Evolutionary conservation across 2,888 invertebrate genomes (phyloP).

Genomic region (Cosmopolites sordidus): DNA sequence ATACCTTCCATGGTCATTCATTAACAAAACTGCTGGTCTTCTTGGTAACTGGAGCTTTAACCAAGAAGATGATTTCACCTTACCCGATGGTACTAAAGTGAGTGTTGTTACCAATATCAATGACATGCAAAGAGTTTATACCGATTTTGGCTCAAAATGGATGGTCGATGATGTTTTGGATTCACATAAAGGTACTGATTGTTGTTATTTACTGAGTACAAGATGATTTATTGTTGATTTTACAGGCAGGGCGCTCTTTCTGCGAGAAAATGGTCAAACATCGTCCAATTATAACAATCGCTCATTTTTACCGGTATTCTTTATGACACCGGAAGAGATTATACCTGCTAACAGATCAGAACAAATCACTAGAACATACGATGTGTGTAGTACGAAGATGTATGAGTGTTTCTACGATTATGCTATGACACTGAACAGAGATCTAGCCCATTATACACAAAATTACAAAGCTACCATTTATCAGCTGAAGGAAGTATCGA

Average conservation of each 20-base stretch:
- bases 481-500: constrained; percentile 46
- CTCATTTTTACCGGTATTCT: constrained; percentile 71
- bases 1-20: constrained; percentile 82
- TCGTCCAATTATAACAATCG: constrained; percentile 78
- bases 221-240: neutral
- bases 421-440: constrained; percentile 76
- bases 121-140: constrained; percentile 70
- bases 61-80: constrained; percentile 72
- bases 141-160: constrained; percentile 78
- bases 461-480: constrained; percentile 67
- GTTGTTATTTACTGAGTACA: neutral
- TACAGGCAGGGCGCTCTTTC: constrained; percentile 62
- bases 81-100: constrained; percentile 64
- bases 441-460: constrained; percentile 81
- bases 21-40: constrained; percentile 84
- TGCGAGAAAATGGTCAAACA: constrained; percentile 72
- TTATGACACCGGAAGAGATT: constrained; percentile 65
- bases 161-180: constrained; percentile 75
- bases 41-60: constrained; percentile 91
- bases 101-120: constrained; percentile 55
- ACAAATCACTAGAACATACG: constrained; percentile 61
- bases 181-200: constrained; percentile 60
- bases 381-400: constrained; percentile 64
- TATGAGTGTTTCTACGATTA: constrained; percentile 88
- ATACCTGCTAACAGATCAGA: constrained; percentile 66